Percentiles rank a stretch among this genome's conserved stretches.
phyloP scores from a whole-genome alignment of 1,140 invertebrate genomes.

The Bombus superbus region DNA sequence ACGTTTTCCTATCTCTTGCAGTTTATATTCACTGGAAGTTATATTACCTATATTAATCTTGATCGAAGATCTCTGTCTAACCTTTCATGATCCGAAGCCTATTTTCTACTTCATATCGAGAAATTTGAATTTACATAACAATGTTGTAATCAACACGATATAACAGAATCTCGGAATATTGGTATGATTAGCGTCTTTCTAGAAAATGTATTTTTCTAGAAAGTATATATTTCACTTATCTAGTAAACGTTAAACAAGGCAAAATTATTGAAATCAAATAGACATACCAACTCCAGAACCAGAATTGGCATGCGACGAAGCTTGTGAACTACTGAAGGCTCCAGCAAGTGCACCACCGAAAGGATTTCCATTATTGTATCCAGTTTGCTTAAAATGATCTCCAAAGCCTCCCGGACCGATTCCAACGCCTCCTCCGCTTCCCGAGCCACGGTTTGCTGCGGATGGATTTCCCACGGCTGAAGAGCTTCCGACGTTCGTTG shows the following conservation, averaged over 20 bases:
- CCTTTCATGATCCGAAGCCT: slow-evolving; percentile 12
- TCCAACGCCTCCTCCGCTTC: slow-evolving; percentile 45
- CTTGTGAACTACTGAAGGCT: slow-evolving; percentile 28
- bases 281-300: slow-evolving; percentile 18
- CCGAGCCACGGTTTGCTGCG: not conserved
- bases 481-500: not conserved
- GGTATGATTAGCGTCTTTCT: no score
- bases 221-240: no score
- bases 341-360: slow-evolving; percentile 8
- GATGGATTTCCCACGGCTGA: not conserved
- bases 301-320: slow-evolving; percentile 20
- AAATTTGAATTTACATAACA: not conserved
- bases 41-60: not conserved
- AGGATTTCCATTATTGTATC: not conserved
- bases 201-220: no score
- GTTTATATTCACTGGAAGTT: not conserved
- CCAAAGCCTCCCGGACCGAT: not conserved
- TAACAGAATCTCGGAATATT: not conserved
- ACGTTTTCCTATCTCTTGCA: not conserved
- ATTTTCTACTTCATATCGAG: not conserved
- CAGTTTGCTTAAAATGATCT: not conserved
- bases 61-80: slow-evolving; percentile 19
- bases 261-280: not conserved
- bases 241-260: no score
- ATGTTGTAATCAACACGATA: no score